Base-by-base conservation (phyloP, 2,888 invertebrate genomes). In the Napeogenes inachia region DNA sequence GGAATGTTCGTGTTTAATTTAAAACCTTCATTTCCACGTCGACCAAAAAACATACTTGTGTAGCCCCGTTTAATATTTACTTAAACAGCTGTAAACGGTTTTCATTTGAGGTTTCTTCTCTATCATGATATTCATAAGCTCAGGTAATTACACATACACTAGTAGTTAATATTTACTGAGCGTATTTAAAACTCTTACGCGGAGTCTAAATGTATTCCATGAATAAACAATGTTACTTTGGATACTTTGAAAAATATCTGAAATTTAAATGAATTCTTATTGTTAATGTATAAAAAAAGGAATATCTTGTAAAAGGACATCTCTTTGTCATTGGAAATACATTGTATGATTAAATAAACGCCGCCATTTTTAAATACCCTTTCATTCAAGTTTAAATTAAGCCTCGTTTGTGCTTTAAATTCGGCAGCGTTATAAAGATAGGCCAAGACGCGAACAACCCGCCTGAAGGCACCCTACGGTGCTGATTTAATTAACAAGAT, bases 401-500 rank as follows among this genome's bases (percentile, higher is more conserved):
- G 78, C 80, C 81, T 80, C 81, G 81, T 81, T 80, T 81, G 82
- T 81, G 82, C 79, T 84, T 83, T 78, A 87, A 85, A 85, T 88
- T 87, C 79, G 85, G 84, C 79, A 84, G 84, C 75, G 76, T 81
- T 82, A 80, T 81, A 79, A 80, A 80, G 77, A 76, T 79, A 75
- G 75, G 66, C 77, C 75, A 81, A 80, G 84, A 81, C 73, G 69
- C 76, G 70, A 77, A 76, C 77, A 79, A 73, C 78, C 76, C 81
- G 79, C 81, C 80, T 76, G 73, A 75, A 82, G 84, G 84, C 86
- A 75, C 85, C 89, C 88, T 75, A 80, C 87, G 78, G 88, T 79
- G 83, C 74, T 84, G 89, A 90, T 90, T 90, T 90, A 89, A 90
- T 90, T 90, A 90, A 89, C 87, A 82, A 89, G 89, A 90, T 89